Evolutionary conservation across 2,113 vertebrate species (phyloP), one percentile per base, ranked within the genome.

Genomic region (Toxotes chatareus): DNA sequence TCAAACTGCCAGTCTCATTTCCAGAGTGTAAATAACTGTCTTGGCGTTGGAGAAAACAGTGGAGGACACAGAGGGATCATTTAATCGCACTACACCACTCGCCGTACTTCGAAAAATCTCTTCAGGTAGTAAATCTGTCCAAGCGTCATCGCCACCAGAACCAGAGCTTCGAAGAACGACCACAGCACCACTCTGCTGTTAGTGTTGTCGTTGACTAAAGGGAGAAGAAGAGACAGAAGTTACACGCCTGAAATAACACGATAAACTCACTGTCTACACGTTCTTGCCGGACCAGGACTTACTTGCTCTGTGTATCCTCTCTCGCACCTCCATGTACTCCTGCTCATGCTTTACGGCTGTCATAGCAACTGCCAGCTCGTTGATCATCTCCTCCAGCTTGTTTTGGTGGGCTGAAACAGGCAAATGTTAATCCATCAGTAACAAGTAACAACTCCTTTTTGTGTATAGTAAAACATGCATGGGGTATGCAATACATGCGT

Each of bases 111-210:
- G 69, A 99, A 99, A 96, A 99, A 99, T 94, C 98, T 98, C 97
- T 99, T 99, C 96, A 99, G 96, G 89, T 99, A 99, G 96, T 99
- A 99, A 96, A 99, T 99, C 94, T 99, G 98, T 97, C 98, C 98
- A 62, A 99, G 95, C 68, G 98, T 99, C 98, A 99, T 99, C 84
- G 98, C 98, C 91, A 99, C 97, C 93, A 99, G 95, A 92, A 99
- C 98, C 85, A 99, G 97, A 40, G 98, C 98, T 95, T 99, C 98
- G 40, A 99, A 99, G 96, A 99, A 99, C 7, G 98, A 99, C 98
- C 98, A 99, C 62, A 99, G 97, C 71, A 99, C 98, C 95, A 99
- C 98, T 94, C 98, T 95, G 97, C 98, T 99, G 96, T 99, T 99
- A 85, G 98, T 99, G 96, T 99, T 99, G 97, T 99, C 98, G 13